Base-by-base conservation (phyloP, 2,113 vertebrate genomes). In the Camelus dromedarius region DNA sequence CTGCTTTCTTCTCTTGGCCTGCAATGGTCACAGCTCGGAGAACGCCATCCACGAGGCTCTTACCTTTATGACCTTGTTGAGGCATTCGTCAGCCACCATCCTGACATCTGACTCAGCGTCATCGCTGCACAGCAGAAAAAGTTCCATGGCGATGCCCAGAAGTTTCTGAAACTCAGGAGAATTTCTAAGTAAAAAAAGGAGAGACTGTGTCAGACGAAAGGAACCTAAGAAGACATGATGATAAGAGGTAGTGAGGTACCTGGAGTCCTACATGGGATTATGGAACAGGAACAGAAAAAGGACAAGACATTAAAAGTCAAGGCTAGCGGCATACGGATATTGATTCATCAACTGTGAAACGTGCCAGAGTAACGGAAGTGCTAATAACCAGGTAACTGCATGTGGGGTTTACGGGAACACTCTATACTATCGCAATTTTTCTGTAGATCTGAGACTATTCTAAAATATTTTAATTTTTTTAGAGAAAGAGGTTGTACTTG, bases 21-120 rank as follows among this genome's bases (percentile, higher is more conserved):
- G 0, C 12, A 9, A 64, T 0, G 16, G 24, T 12, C 12, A 8
- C 0, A 48, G 92, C 30, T 42, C 66, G 75, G 16, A 1, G 38
- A 2, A 58, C 12, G 6, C 6, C 3, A 0, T 15, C 20, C 58
- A 38, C 4, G 0, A 0, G 73, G 42, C 7, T 79, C 98, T 99
- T 98, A 99, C 99, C 98, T 99, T 99, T 90, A 99, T 99, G 96
- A 99, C 99, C 99, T 99, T 99, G 98, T 99, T 99, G 96, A 99
- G 99, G 98, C 99, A 99, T 98, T 99, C 99, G 32, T 99, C 99
- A 16, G 99, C 99, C 95, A 99, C 99, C 99, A 99, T 99, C 89
- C 99, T 98, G 95, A 99, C 99, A 88, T 99, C 99, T 4, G 99
- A 99, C 97, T 99, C 99, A 0, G 99, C 98, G 94, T 99, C 99